phyloP scores from a whole-genome alignment of 2,888 invertebrate species.

The Mechanitis mazaeus region DNA sequence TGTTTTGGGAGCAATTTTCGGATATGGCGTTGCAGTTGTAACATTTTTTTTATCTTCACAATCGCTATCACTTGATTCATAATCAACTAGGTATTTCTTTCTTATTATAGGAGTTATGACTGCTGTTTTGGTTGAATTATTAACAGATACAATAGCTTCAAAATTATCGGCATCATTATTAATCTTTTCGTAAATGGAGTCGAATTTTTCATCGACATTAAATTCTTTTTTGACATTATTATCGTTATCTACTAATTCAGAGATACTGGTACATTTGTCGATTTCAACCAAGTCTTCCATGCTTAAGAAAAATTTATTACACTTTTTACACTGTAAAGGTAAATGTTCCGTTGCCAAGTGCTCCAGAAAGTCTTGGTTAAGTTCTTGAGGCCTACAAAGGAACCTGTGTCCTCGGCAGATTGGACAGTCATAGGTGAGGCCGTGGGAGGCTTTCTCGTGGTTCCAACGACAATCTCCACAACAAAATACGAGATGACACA shows the following conservation, averaged over 20 bases:
- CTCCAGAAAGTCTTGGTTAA: constrained; percentile 49
- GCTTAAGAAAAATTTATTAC: constrained; percentile 48
- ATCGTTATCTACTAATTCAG: constrained; percentile 50
- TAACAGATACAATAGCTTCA: constrained; percentile 53
- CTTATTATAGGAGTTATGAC: constrained; percentile 62
- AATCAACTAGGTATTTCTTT: constrained; percentile 59
- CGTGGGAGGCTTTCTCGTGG: constrained; percentile 58
- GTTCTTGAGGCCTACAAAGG: constrained; percentile 49
- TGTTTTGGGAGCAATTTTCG: constrained; percentile 47
- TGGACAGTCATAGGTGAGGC: constrained; percentile 59
- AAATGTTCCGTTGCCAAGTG: constrained; percentile 57
- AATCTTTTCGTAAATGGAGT: constrained; percentile 56
- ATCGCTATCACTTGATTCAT: constrained; percentile 60
- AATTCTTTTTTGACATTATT: constrained; percentile 28
- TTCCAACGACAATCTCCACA: constrained; percentile 62
- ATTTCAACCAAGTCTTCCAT: constrained; percentile 61
- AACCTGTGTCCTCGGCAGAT: constrained; percentile 59
- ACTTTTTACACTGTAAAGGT: constrained; percentile 62
- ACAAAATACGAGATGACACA: constrained; percentile 63
- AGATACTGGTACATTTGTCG: constrained; percentile 58
- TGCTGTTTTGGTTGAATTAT: constrained; percentile 57
- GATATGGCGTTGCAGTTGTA: constrained; percentile 43
- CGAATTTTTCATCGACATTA: constrained; percentile 53
- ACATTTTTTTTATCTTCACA: constrained; percentile 37
- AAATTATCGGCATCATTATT: constrained; percentile 43